Evolutionary conservation across 2,888 invertebrate genomes (phyloP), one percentile per base, ranked within the genome.

Genomic region (Idaea dimidiata): DNA sequence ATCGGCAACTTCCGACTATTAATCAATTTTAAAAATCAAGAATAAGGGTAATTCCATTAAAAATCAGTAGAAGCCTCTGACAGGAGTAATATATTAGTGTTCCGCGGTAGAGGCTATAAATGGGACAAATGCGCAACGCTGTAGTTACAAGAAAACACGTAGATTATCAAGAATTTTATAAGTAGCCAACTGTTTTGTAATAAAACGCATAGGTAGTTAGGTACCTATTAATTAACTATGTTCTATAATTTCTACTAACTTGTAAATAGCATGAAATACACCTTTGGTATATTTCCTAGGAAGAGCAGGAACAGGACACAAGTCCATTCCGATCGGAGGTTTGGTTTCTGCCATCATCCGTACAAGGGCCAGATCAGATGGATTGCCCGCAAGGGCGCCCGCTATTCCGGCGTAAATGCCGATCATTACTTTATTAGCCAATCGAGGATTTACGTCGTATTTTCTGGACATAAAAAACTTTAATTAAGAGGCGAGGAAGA

Each of bases 261-360:
- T 81, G 61, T 58, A 54, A 6, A 82, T 83, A 0, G 99, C 98
- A 80, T 99, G 96, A 62, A 96, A 94, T 0, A 97, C 97, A 82
- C 95, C 96, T 24, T 24, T 24, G 66, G 94, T 96, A 83, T 99
- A 99, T 70, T 54, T 59, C 54, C n/a, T n/a, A 53, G 18, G 18
- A 4, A 60, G 32, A 57, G 1, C 7, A 62, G 17, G 63, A 54
- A 62, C 73, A 77, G 5, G 76, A 43, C 43, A 43, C 43, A 14
- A 10, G 43, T 43, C 43, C 43, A 8, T 43, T 8, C 10, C 14
- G 76, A n/a, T 66, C 69, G 43, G 43, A 17, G 65, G 54, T 14
- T 76, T 95, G 16, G 99, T 99, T 88, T 99, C 99, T 0, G 98
- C 95, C 64, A 98, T 98, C 98, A 99, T 98, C 70, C 99, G 93